phyloP scores from a whole-genome alignment of 2,113 vertebrate species.

The Upupa epops region DNA sequence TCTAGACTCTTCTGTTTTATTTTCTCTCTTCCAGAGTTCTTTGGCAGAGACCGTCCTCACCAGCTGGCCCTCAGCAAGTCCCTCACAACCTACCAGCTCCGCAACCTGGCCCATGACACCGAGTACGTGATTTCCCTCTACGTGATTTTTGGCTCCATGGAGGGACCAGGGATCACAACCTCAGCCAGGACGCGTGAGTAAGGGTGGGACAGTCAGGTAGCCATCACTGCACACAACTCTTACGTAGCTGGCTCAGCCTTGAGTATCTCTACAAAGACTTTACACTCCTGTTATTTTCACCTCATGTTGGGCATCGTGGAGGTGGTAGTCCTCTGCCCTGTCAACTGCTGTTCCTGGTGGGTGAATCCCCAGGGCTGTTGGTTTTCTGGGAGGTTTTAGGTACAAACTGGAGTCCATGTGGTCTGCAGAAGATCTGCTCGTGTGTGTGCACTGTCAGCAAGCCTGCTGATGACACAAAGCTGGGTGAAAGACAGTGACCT shows the following conservation, averaged over 20 bases:
- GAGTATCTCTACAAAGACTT: background rate
- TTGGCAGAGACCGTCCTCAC: slow-evolving; percentile 79
- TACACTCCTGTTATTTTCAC: background rate
- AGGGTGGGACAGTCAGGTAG: rapidly evolving
- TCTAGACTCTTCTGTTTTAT: background rate
- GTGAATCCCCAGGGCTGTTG: background rate
- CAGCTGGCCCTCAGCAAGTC: slow-evolving; percentile 82
- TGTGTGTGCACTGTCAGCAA: rapidly evolving
- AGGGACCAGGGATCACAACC: slow-evolving; percentile 84
- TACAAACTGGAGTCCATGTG: background rate
- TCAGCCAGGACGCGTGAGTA: slow-evolving; percentile 87
- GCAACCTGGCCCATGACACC: slow-evolving; percentile 80
- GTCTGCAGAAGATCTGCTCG: background rate
- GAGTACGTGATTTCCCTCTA: slow-evolving; percentile 88
- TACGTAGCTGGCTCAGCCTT: rapidly evolving
- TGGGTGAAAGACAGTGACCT: rapidly evolving
- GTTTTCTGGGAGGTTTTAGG: background rate
- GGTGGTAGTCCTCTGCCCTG: background rate
- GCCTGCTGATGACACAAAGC: background rate
- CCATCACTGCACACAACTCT: background rate
- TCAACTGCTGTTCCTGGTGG: background rate
- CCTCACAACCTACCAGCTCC: slow-evolving; percentile 75
- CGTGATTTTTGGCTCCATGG: slow-evolving; percentile 81
- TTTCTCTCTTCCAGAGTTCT: slow-evolving; percentile 71
- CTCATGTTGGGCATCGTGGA: background rate